A percentile compares a stretch with the other conserved stretches of the same genome.
Evolutionary conservation across 2,797 vertebrate species (phyloP).

Genomic region (Gobionotothen gibberifrons): DNA sequence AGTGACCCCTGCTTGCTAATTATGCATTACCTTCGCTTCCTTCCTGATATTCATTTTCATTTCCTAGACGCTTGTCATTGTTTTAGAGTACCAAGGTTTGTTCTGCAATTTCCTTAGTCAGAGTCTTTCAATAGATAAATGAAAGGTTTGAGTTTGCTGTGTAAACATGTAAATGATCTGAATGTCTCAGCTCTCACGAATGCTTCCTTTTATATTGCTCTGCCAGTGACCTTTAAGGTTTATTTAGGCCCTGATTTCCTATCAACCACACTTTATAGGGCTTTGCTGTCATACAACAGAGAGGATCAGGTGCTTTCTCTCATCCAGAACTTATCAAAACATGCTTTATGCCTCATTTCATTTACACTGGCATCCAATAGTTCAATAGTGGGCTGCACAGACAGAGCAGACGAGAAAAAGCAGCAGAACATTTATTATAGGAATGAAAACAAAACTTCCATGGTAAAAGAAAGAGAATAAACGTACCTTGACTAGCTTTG

Average conservation of each 20-base stretch:
- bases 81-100: neutral
- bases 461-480: neutral
- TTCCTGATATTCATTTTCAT: neutral
- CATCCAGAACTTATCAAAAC: conserved; percentile 15
- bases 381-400: conserved; percentile 10
- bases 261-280: conserved; percentile 19
- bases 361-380: conserved; percentile 45
- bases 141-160: neutral
- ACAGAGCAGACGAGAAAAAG: conserved; percentile 9
- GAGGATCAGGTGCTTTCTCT: conserved; percentile 33
- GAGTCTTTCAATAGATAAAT: neutral
- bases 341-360: conserved; percentile 10
- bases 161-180: neutral
- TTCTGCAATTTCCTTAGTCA: neutral
- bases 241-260: neutral
- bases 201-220: neutral
- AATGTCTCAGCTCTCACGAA: neutral
- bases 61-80: neutral
- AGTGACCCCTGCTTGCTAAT: conserved; percentile 2
- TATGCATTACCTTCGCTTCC: conserved; percentile 7
- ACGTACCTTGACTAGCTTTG: neutral
- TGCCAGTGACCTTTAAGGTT: conserved; percentile 7
- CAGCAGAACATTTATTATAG: conserved; percentile 21
- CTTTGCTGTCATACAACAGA: conserved; percentile 10
- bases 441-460: conserved; percentile 17